Conservation (phyloP, 92 coral and sea anemone genomes). For the Epizoanthus illoricatus region DNA sequence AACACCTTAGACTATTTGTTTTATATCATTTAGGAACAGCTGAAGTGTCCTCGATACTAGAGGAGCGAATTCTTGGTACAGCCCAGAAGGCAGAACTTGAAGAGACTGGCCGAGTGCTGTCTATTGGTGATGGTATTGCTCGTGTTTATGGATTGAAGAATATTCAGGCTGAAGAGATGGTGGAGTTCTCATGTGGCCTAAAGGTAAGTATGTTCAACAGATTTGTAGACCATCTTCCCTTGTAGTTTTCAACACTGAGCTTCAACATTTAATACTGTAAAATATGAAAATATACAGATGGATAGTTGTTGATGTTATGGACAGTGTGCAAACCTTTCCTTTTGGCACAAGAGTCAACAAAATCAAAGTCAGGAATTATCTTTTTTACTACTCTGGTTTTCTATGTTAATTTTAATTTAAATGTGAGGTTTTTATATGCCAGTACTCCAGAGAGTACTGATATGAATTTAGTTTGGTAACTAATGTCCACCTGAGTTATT, state of each 20-base stretch:
- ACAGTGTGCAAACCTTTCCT: too few species aligned
- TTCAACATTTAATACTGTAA: background rate
- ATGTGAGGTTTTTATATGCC: too few species aligned
- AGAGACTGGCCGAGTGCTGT: conserved; percentile 98
- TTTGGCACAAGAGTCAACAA: too few species aligned
- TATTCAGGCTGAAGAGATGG: conserved; percentile 99
- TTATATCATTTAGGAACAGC: conserved; percentile 76
- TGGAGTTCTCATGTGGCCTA: conserved; percentile 96
- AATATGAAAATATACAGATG: background rate
- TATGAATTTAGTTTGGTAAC: too few species aligned
- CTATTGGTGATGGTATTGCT: conserved; percentile 99
- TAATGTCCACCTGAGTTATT: too few species aligned
- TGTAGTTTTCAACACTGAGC: background rate
- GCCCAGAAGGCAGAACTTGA: conserved; percentile 96
- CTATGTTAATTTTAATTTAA: too few species aligned
- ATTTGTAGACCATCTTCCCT: background rate
- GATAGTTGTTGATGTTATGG: too few species aligned
- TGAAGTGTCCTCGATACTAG: conserved; percentile 93
- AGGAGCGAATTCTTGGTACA: conserved; percentile 92
- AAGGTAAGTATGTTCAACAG: conserved; percentile 58
- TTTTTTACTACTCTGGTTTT: too few species aligned
- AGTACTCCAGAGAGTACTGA: too few species aligned
- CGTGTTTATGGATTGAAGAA: conserved; percentile 99
- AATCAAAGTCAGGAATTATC: too few species aligned
- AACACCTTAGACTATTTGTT: too few species aligned